These are phyloP conservation scores for Drosophila pruinosa DNA, from an alignment of 1,140 invertebrate genomes.

Conservation along the genomic window DNA sequence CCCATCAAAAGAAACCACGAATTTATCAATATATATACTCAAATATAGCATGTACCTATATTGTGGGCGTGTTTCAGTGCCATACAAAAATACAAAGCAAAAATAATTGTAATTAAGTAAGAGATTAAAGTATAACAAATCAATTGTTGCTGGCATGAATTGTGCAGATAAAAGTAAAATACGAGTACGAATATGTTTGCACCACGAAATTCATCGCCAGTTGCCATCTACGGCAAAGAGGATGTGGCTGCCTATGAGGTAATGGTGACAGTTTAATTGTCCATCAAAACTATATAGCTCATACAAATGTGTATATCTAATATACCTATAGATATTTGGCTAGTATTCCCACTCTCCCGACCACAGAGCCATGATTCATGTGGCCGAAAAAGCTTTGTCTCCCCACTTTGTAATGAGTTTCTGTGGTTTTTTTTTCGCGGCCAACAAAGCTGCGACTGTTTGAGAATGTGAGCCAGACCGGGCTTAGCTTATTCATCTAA, in stretches of 20 bases:
- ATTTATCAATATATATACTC: constrained; percentile 56
- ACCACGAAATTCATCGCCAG: constrained; percentile 81
- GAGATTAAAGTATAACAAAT: constrained; percentile 11
- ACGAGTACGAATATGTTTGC: constrained; percentile 66
- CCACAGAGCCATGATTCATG: constrained; percentile 61
- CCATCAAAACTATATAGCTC: not conserved
- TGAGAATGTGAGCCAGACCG: not conserved
- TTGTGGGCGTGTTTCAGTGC: constrained; percentile 69
- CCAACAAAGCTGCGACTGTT: constrained; percentile 13
- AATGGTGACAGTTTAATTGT: constrained; percentile 27
- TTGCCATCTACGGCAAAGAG: constrained; percentile 76
- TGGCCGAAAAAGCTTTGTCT: constrained; percentile 62
- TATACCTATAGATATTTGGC: not conserved
- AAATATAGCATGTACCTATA: constrained; percentile 14
- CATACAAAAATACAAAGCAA: constrained; percentile 45
- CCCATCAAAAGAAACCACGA: constrained; percentile 50
- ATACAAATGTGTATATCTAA: not conserved
- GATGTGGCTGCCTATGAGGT: constrained; percentile 83
- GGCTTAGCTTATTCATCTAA: constrained; percentile 33
- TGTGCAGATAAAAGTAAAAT: constrained; percentile 6
- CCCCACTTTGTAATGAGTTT: constrained; percentile 72
- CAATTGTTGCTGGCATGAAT: constrained; percentile 53
- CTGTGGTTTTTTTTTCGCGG: constrained; percentile 50
- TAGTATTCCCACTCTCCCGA: not conserved
- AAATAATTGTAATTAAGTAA: constrained; percentile 42